phyloP scores from a whole-genome alignment of 2,113 vertebrate species.

The Galeopterus variegatus region DNA sequence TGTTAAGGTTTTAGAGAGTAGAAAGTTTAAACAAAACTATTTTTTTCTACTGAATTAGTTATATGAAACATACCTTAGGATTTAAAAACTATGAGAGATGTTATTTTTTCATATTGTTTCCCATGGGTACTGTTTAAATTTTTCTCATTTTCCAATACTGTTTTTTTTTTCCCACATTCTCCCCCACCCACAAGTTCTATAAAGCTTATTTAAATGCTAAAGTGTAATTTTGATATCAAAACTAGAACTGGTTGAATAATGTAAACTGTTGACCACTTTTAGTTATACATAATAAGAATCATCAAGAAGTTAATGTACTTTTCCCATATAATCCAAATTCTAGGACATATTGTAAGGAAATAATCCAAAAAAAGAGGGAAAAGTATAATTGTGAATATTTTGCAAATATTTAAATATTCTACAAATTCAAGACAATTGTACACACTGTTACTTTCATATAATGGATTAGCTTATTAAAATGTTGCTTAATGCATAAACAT shows the following conservation, averaged over 20 bases:
- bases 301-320: neutral
- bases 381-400: neutral
- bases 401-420: neutral
- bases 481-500: neutral
- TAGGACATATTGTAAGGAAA: conserved; percentile 15
- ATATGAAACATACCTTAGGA: neutral
- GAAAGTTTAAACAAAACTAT: neutral
- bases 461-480: conserved; percentile 7
- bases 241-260: neutral
- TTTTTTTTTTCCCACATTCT: neutral
- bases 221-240: conserved; percentile 51
- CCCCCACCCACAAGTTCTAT: neutral
- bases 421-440: neutral
- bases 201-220: conserved; percentile 39
- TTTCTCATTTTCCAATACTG: conserved; percentile 23
- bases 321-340: conserved; percentile 5
- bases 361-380: neutral
- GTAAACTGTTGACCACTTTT: conserved; percentile 8
- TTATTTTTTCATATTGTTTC: conserved; percentile 63
- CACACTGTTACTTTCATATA: neutral
- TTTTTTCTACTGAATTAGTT: conserved; percentile 9
- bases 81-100: conserved; percentile 25
- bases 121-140: neutral
- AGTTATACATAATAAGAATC: neutral
- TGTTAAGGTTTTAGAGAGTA: conserved; percentile 33